Evolutionary conservation across 2,888 invertebrate genomes (phyloP).

Genomic region (Eilema depressum): DNA sequence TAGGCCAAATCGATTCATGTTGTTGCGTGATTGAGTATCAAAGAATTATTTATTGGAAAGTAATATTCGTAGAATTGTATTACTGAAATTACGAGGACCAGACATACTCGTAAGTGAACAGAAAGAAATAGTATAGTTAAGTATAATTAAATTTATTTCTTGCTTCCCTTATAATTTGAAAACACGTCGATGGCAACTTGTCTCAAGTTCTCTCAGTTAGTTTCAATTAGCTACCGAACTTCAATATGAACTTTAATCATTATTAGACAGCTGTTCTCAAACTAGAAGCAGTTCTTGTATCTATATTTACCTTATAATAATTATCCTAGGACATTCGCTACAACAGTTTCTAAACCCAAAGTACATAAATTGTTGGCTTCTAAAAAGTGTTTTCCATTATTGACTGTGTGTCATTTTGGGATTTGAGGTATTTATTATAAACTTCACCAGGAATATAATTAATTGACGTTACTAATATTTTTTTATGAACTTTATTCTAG

Average conservation of each 20-base stretch:
- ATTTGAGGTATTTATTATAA: too few species aligned
- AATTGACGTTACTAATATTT: too few species aligned
- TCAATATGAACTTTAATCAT: slow-evolving; percentile 46
- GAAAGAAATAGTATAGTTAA: not conserved
- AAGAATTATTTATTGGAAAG: too few species aligned
- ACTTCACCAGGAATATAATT: too few species aligned
- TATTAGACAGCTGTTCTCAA: slow-evolving; percentile 22
- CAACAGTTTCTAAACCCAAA: not conserved
- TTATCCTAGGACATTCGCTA: not conserved
- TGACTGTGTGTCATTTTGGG: too few species aligned
- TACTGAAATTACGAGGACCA: not conserved
- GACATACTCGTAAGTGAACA: too few species aligned
- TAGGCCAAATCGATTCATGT: too few species aligned
- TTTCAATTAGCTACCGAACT: slow-evolving; percentile 49
- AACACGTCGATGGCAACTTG: slow-evolving; percentile 19
- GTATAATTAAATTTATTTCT: not conserved
- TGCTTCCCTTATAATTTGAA: slow-evolving; percentile 16
- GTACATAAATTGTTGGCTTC: not conserved
- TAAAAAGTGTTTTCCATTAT: too few species aligned
- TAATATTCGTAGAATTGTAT: not conserved
- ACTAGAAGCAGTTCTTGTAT: not conserved
- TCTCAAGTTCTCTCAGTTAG: slow-evolving; percentile 34
- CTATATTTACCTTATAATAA: not conserved
- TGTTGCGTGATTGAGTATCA: too few species aligned
- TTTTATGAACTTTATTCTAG: too few species aligned